Evolutionary conservation across 2,888 invertebrate genomes (phyloP), one percentile per base, ranked within the genome.

Genomic region (Odontocerum albicorne): DNA sequence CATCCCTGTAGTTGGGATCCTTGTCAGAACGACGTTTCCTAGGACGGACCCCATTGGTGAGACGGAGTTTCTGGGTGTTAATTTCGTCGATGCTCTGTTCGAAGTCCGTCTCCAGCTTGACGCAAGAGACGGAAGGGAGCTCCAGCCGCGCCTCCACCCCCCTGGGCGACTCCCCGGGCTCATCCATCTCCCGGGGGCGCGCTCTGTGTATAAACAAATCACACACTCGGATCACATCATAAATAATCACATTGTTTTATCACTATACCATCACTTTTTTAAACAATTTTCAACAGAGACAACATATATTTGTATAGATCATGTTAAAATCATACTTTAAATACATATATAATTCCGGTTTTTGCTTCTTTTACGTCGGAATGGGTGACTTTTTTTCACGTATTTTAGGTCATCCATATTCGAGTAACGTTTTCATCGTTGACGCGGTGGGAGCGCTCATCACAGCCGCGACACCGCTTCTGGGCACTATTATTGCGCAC

Each of bases 331-430:
- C n/a, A n/a, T n/a, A n/a, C n/a, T n/a, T n/a, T n/a, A n/a, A n/a
- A n/a, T n/a, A 66, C 68, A 69, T 70, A 66, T 65, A 70, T 64
- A 66, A 68, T 46, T 50, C 55, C 50, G 45, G 49, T 45, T 55
- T 45, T 36, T 20, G 66, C 63, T 67, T n/a, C n/a, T 67, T 70
- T 69, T 74, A 75, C 74, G 70, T 72, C 67, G 67, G 72, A 72
- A 68, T 69, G 70, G 71, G 73, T 74, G 74, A 75, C 75, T 73
- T 75, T 75, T 72, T 75, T 72, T 75, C 75, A 75, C 76, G 73
- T 75, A 77, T 78, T 78, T 77, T 77, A 78, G 77, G 77, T 78
- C 77, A 78, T 75, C 77, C 77, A 77, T 77, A 77, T 77, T 77
- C 77, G 76, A 76, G 77, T 77, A 77, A 77, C 75, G 77, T 75